Evolutionary conservation across 2,888 invertebrate genomes (phyloP).

Genomic region (Cerceris ruficornis): DNA sequence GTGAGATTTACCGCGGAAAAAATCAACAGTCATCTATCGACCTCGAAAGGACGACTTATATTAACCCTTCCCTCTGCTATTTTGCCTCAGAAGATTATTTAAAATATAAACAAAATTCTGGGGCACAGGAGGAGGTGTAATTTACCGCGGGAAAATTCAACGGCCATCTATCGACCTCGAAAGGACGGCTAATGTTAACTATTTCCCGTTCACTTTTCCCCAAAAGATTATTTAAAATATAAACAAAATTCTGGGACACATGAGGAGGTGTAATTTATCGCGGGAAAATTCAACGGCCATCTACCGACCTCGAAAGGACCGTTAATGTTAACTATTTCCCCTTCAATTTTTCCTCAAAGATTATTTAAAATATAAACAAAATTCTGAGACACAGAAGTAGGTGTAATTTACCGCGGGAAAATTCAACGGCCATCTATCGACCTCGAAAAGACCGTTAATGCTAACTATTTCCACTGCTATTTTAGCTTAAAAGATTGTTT

Average conservation of each 20-base stretch:
- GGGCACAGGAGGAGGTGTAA: not conserved
- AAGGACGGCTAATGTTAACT: not conserved
- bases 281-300: not conserved
- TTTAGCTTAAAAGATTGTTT: too few relatives aligned
- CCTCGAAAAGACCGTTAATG: not conserved
- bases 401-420: not conserved
- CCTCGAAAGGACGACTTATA: not conserved
- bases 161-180: not conserved
- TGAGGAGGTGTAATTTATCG: not conserved
- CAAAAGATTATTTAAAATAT: too few relatives aligned
- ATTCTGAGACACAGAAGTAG: not conserved
- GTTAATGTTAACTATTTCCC: not conserved
- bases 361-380: not conserved
- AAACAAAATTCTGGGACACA: not conserved
- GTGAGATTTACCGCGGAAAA: not conserved
- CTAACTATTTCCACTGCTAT: not conserved
- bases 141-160: not conserved
- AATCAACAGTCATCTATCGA: not conserved
- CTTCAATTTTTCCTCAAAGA: too few relatives aligned
- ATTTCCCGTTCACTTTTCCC: too few relatives aligned
- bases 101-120: not conserved
- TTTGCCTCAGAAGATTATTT: too few relatives aligned
- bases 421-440: not conserved
- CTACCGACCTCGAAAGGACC: not conserved
- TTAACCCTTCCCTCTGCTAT: not conserved